Conservation (phyloP, 2,888 invertebrate genomes). For the Cordilura impudica region DNA sequence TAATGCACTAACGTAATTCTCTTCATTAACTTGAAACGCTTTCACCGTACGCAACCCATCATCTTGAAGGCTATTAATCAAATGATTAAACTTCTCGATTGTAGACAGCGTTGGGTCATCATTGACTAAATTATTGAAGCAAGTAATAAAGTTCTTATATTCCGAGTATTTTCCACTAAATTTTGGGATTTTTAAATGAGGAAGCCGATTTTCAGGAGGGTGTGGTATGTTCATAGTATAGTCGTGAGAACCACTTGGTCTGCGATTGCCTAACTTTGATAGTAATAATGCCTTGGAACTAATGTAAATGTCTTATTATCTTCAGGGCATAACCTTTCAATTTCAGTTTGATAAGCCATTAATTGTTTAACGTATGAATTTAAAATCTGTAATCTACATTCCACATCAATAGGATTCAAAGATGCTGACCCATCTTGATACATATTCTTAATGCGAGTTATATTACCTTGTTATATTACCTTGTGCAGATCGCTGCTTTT, state of each 20-base stretch:
- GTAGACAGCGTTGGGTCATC: slow-evolving; percentile 7
- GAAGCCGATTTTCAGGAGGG: background rate
- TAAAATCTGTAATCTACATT: slow-evolving; percentile 35
- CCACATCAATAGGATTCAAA: slow-evolving; percentile 13
- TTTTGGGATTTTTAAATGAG: slow-evolving; percentile 6
- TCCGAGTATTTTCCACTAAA: slow-evolving; percentile 26
- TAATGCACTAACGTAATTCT: background rate
- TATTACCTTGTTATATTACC: no score
- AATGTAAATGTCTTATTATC: slow-evolving; percentile 26
- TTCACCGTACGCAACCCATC: background rate
- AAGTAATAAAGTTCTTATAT: slow-evolving; percentile 15
- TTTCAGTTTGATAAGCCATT: slow-evolving; percentile 41
- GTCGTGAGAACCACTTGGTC: background rate
- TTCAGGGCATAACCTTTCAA: slow-evolving; percentile 16
- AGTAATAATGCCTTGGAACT: slow-evolving; percentile 9
- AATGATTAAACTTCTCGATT: slow-evolving; percentile 34
- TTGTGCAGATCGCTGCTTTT: no score
- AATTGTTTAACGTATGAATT: slow-evolving; percentile 42
- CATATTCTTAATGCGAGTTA: no score
- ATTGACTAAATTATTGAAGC: slow-evolving; percentile 16
- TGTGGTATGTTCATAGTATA: background rate
- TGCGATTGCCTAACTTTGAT: background rate
- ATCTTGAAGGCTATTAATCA: background rate
- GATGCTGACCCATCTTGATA: background rate
- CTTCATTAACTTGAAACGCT: background rate